Evolutionary conservation across 1,140 invertebrate species (phyloP).

Genomic region (Anastrepha ludens): DNA sequence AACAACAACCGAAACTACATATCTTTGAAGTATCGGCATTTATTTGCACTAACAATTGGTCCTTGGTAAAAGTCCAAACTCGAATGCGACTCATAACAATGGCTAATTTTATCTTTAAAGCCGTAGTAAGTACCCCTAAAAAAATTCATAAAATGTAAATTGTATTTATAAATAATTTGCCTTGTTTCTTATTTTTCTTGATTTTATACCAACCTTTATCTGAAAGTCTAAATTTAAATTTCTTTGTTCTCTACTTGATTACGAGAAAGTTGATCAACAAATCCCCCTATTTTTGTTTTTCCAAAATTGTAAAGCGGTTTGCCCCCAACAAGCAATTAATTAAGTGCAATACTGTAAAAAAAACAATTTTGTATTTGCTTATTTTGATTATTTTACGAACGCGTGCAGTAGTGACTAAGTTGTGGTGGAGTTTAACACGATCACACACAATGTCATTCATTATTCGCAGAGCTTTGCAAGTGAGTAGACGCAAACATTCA

Average conservation of each 20-base stretch:
- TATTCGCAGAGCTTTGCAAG: not conserved
- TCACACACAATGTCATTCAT: constrained; percentile 16
- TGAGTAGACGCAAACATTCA: constrained; percentile 20
- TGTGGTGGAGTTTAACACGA: constrained; percentile 1
- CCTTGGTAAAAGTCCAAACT: too few relatives aligned
- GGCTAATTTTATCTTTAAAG: too few relatives aligned
- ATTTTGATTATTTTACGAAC: not conserved
- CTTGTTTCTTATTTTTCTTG: too few relatives aligned
- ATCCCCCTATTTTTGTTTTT: not conserved
- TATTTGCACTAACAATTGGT: too few relatives aligned
- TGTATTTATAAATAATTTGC: too few relatives aligned
- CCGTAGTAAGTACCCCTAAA: too few relatives aligned
- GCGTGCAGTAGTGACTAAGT: constrained; percentile 15
- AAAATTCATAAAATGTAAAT: too few relatives aligned
- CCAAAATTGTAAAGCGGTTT: not conserved
- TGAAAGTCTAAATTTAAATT: constrained; percentile 17
- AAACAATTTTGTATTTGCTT: not conserved
- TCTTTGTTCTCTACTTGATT: constrained; percentile 13
- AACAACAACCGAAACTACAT: too few relatives aligned
- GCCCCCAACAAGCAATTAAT: not conserved
- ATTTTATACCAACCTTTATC: not conserved
- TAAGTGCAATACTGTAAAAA: not conserved
- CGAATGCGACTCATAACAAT: too few relatives aligned
- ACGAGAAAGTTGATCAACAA: not conserved
- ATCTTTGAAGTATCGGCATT: too few relatives aligned